These are phyloP conservation scores for Rafetus swinhoei DNA, from an alignment of 2,113 vertebrate genomes.

Conservation along the genomic window DNA sequence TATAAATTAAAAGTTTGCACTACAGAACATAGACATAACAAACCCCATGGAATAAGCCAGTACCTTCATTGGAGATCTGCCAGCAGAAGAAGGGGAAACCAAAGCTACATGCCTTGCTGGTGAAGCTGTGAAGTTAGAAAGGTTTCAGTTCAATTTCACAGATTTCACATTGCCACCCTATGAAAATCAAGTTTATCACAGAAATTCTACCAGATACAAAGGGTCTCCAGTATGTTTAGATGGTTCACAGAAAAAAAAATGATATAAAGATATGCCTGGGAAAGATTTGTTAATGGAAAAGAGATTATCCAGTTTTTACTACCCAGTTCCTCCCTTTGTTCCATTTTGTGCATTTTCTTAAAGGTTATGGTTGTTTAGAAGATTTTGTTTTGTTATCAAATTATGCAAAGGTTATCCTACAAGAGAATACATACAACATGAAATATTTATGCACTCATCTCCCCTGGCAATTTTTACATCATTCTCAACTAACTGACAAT, in stretches of 20 bases:
- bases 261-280: background rate
- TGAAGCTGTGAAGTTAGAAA: slow-evolving; percentile 84
- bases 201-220: background rate
- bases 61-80: slow-evolving; percentile 97
- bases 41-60: background rate
- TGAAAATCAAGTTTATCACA: background rate
- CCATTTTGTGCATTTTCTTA: fast-evolving
- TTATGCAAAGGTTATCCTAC: background rate
- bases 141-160: slow-evolving; percentile 22
- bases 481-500: background rate
- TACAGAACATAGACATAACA: background rate
- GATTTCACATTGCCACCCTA: background rate
- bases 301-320: background rate
- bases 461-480: background rate
- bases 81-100: slow-evolving; percentile 88
- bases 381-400: slow-evolving; percentile 17
- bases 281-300: slow-evolving; percentile 7
- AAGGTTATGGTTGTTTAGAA: background rate
- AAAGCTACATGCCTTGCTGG: slow-evolving; percentile 90
- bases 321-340: background rate
- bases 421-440: background rate
- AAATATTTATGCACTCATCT: background rate
- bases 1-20: background rate
- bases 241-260: background rate
- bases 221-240: background rate